A percentile compares a stretch with the other conserved stretches of the same genome.
phyloP scores from a whole-genome alignment of 2,113 vertebrate genomes.

The Syrrhaptes paradoxus region DNA sequence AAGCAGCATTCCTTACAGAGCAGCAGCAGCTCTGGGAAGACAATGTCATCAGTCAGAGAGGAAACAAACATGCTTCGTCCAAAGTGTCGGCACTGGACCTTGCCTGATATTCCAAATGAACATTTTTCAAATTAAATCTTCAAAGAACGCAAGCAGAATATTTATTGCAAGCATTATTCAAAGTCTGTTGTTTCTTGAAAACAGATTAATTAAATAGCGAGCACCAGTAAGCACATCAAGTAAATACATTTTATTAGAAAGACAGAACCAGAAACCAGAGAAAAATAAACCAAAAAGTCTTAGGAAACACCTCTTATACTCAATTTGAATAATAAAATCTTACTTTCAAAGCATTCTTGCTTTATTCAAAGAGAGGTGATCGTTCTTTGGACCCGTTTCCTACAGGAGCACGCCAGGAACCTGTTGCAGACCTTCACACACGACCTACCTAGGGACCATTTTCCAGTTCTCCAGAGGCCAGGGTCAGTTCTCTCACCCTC shows the following conservation, averaged over 20 bases:
- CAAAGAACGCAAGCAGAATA: not conserved
- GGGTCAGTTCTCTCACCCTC: not conserved
- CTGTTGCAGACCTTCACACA: not conserved
- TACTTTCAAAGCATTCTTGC: not conserved
- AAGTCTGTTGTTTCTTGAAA: not conserved
- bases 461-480: not conserved
- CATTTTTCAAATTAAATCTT: constrained; percentile 19
- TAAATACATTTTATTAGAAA: not conserved
- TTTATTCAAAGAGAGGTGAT: not conserved
- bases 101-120: constrained; percentile 17
- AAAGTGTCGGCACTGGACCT: not conserved
- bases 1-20: not conserved
- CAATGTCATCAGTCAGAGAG: not conserved
- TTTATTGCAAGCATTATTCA: constrained; percentile 2
- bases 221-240: not conserved
- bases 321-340: not conserved
- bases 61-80: not conserved
- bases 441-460: not conserved
- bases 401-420: not conserved
- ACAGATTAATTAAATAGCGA: not conserved
- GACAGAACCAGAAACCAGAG: not conserved
- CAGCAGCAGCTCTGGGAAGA: not conserved
- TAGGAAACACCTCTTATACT: not conserved
- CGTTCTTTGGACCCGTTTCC: not conserved
- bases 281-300: not conserved